Percentiles rank a stretch among this genome's conserved stretches.
Conservation (phyloP, 1,140 invertebrate species). For the Medauroidea extradentata region DNA sequence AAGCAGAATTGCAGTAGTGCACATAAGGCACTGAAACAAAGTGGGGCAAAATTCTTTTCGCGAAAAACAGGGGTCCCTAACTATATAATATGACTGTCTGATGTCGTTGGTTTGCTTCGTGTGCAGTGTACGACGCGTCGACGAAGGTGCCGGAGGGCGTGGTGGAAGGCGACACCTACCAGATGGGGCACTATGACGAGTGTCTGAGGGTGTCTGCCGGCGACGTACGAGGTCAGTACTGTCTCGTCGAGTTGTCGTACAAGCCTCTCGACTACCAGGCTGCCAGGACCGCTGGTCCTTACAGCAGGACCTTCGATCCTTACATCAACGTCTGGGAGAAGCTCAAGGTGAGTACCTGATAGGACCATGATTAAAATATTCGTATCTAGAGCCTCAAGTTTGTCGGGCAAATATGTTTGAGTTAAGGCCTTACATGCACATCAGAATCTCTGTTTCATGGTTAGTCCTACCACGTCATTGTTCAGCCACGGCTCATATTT, state of each 20-base stretch:
- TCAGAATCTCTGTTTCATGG: too few species aligned
- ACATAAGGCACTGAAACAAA: too few species aligned
- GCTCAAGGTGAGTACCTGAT: slow-evolving; percentile 46
- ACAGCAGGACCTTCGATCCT: slow-evolving; percentile 42
- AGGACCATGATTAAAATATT: neutral
- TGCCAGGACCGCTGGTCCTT: slow-evolving; percentile 28
- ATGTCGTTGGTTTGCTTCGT: too few species aligned
- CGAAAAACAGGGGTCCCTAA: too few species aligned
- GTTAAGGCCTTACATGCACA: neutral
- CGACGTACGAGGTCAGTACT: slow-evolving; percentile 48
- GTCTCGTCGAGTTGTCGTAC: slow-evolving; percentile 42
- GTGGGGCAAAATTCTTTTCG: too few species aligned
- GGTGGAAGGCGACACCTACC: slow-evolving; percentile 17
- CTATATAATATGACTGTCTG: too few species aligned
- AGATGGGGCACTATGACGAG: slow-evolving; percentile 25
- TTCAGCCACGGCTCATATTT: neutral
- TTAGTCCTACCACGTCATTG: neutral
- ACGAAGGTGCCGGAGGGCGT: slow-evolving; percentile 24
- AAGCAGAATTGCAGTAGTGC: too few species aligned
- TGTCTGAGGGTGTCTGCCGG: slow-evolving; percentile 11
- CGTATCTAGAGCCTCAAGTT: neutral
- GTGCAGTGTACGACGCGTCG: slow-evolving; percentile 26
- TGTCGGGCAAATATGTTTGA: neutral
- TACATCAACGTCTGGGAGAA: slow-evolving; percentile 46
- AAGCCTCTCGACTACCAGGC: neutral